Conservation (phyloP, 2,888 invertebrate species). For the Polietes domitor region DNA sequence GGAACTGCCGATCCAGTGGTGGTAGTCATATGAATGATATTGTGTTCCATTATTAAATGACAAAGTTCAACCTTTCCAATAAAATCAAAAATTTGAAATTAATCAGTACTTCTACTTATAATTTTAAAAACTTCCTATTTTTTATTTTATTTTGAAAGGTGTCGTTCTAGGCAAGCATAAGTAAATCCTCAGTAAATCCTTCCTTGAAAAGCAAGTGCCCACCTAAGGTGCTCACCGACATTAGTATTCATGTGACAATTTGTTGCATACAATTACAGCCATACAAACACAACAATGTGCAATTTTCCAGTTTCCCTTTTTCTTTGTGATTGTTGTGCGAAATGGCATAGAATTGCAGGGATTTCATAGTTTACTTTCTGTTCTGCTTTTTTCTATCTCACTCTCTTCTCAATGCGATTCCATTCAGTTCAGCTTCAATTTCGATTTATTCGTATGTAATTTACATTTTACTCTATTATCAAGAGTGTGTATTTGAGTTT, state of each 20-base stretch:
- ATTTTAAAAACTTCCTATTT: no score
- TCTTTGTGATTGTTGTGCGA: background rate
- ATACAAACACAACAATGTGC: background rate
- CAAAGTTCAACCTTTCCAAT: no score
- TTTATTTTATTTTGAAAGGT: no score
- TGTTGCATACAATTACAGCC: constrained; percentile 2
- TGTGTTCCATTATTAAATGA: no score
- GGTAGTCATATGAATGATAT: no score
- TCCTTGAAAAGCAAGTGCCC: constrained; percentile 67
- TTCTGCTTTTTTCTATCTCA: background rate
- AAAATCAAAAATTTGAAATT: no score
- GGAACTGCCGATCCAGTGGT: no score
- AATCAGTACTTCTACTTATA: no score
- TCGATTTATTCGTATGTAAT: constrained; percentile 32
- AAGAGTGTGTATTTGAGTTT: background rate
- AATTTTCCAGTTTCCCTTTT: background rate
- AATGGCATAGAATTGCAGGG: background rate
- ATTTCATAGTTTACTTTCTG: background rate
- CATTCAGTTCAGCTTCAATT: background rate
- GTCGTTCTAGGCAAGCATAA: no score
- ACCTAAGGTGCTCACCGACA: constrained; percentile 66
- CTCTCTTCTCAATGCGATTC: no score
- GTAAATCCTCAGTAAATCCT: no score
- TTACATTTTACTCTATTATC: constrained; percentile 33
- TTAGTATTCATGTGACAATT: constrained; percentile 20